A percentile compares a stretch with the other conserved stretches of the same genome.
phyloP scores from a whole-genome alignment of 2,113 vertebrate genomes.

The Callipepla squamata region DNA sequence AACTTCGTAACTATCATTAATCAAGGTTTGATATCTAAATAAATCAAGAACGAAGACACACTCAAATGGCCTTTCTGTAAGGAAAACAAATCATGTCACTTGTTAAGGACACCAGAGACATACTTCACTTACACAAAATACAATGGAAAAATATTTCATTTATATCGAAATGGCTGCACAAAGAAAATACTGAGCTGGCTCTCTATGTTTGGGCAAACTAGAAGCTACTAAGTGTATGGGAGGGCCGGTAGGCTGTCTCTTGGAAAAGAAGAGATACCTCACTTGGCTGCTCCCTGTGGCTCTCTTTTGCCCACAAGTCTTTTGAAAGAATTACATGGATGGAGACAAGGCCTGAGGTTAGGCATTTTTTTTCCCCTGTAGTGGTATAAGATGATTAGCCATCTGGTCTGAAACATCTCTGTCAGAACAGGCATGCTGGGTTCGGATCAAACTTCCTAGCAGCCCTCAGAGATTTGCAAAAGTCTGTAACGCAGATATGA shows the following conservation, averaged over 20 bases:
- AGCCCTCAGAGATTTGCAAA: neutral
- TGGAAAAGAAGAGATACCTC: neutral
- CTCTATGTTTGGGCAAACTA: neutral
- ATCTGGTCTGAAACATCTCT: slow-evolving; percentile 4
- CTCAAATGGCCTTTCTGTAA: neutral
- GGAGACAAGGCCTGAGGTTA: neutral
- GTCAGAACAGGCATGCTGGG: neutral
- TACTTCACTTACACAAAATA: neutral
- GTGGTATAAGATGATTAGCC: neutral
- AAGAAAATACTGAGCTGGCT: neutral
- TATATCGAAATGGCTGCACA: neutral
- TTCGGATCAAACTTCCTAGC: neutral
- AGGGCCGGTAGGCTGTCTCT: neutral
- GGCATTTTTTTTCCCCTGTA: neutral
- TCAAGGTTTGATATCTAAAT: neutral
- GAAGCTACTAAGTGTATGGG: neutral
- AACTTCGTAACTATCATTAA: slow-evolving; percentile 53
- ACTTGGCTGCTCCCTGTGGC: neutral
- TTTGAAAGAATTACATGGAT: neutral
- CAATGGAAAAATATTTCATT: neutral
- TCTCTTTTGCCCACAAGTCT: neutral
- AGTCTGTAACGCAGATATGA: neutral
- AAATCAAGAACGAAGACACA: neutral
- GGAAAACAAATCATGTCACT: neutral
- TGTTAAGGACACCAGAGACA: neutral